These are phyloP conservation scores for Poeciliopsis occidentalis DNA, from an alignment of 2,113 vertebrate genomes.

Conservation along the genomic window DNA sequence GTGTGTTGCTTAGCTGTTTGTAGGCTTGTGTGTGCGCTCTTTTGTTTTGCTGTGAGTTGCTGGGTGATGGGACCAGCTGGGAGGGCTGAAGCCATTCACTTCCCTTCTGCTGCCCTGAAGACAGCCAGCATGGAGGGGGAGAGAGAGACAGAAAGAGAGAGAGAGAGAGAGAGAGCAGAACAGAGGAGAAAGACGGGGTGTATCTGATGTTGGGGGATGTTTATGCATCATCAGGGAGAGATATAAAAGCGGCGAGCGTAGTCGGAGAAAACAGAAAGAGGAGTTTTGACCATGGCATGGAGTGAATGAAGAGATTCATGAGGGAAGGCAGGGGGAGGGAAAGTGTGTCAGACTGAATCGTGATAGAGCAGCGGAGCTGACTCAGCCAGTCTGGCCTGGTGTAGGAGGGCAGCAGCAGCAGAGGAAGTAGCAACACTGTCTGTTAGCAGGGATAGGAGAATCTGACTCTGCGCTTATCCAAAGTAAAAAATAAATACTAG, in stretches of 20 bases:
- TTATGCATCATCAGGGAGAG: constrained; percentile 7
- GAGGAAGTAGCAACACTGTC: constrained; percentile 38
- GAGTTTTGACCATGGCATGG: constrained; percentile 29
- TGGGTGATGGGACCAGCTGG: constrained; percentile 84
- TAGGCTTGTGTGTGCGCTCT: constrained; percentile 58
- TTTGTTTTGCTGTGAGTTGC: constrained; percentile 83
- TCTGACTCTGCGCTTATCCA: neutral
- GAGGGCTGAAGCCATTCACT: constrained; percentile 82
- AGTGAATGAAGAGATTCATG: constrained; percentile 45
- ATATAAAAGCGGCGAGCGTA: constrained; percentile 2
- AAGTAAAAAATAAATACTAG: neutral
- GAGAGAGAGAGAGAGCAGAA: constrained; percentile 11
- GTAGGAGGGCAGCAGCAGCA: constrained; percentile 59
- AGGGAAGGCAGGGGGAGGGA: constrained; percentile 25
- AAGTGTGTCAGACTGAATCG: constrained; percentile 60
- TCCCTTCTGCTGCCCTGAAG: constrained; percentile 80
- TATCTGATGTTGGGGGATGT: neutral
- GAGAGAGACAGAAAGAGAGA: neutral
- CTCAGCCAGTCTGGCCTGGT: constrained; percentile 64
- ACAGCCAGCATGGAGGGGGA: constrained; percentile 67
- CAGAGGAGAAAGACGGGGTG: constrained; percentile 11
- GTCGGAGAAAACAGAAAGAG: constrained; percentile 14
- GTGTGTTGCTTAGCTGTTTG: too few species aligned
- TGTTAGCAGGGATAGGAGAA: neutral
- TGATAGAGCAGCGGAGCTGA: constrained; percentile 71